Evolutionary conservation across 1,140 invertebrate genomes (phyloP), one percentile per base, ranked within the genome.

Genomic region (Drosophila albomicans): DNA sequence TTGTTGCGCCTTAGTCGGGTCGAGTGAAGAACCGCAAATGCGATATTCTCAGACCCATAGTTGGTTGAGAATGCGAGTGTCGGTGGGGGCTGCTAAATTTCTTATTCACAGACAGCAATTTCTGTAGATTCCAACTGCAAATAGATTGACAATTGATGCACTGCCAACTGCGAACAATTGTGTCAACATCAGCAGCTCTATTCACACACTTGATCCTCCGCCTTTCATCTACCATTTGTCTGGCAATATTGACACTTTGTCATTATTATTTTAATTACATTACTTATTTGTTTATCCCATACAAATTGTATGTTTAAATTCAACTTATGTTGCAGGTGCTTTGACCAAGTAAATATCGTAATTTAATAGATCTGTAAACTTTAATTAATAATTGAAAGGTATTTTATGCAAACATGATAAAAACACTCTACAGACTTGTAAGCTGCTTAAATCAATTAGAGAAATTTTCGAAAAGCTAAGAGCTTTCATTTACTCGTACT

Each of bases 61-160:
- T 32, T 51, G 43, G 30, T 16, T 48, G 30, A 11, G 48, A 69
- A 16, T 38, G 32, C 30, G 15, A 38, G 25, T 69, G 58, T 1
- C 43, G 46, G 45, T 13, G 3, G 35, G 30, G 2, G n/a, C 56
- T 35, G 48, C 38, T 64, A 25, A 51, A 64, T 64, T 52, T 64
- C 62, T 54, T 64, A 64, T 64, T 52, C 62, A 38, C 8, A 43
- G 5, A 35, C 51, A 35, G 41, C 58, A 58, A 72, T 65, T 56
- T 45, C 51, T 64, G 59, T 72, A 45, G 46, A 43, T 67, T 59
- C 61, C 15, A 56, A 16, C 7, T 11, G 25, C 63, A 72, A 67
- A 73, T 67, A 68, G 56, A 54, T 68, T 68, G 64, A 61, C 70
- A 61, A 54, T 75, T 69, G 66, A 62, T 48, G 64, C 64, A 54